phyloP scores from a whole-genome alignment of 2,113 vertebrate species.

The Ceuthmochares aereus region DNA sequence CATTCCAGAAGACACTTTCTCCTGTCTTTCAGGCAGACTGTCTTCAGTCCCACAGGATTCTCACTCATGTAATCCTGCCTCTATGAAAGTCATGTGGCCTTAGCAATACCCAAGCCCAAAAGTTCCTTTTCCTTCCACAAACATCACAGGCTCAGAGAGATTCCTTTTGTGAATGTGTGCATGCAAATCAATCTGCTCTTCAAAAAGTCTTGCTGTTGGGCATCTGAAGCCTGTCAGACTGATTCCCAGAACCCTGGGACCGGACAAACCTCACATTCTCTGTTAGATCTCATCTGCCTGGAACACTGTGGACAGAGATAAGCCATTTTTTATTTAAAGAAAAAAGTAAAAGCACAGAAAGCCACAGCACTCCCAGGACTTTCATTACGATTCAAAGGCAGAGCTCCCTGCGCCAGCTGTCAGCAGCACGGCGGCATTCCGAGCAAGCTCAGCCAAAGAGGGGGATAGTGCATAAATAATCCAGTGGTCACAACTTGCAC shows the following conservation, averaged over 20 bases:
- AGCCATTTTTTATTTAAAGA: background rate
- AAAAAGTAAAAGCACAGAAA: background rate
- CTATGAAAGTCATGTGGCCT: fast-evolving
- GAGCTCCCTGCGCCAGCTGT: background rate
- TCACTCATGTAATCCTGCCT: background rate
- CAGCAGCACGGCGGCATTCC: background rate
- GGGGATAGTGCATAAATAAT: background rate
- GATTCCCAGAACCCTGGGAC: background rate
- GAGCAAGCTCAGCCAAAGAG: background rate
- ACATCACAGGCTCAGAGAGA: background rate
- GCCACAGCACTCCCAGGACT: background rate
- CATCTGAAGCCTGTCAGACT: background rate
- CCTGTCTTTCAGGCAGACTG: background rate
- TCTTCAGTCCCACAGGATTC: background rate
- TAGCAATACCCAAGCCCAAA: background rate
- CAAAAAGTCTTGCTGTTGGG: background rate
- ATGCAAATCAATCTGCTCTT: background rate
- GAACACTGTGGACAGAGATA: background rate
- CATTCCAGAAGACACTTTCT: background rate
- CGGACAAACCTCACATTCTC: background rate
- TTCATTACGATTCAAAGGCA: background rate
- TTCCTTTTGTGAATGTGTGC: background rate
- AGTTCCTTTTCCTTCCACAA: background rate
- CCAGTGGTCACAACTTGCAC: background rate
- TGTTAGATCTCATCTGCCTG: background rate